phyloP scores from a whole-genome alignment of 2,797 vertebrate species.

The Eulemur rubriventer region DNA sequence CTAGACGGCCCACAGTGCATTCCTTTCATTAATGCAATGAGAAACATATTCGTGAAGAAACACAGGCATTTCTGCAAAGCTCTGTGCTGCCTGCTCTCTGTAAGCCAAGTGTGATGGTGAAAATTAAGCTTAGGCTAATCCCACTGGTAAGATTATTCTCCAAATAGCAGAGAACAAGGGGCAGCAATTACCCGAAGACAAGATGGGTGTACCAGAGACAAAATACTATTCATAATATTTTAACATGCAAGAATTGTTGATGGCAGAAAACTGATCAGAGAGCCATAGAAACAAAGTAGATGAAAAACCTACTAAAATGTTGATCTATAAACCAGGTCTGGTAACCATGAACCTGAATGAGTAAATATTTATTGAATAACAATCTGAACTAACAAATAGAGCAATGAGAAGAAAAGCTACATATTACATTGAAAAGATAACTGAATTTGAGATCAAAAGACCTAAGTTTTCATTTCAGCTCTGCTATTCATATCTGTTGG shows the following conservation, averaged over 20 bases:
- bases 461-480: background rate
- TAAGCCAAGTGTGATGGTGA: background rate
- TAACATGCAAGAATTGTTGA: background rate
- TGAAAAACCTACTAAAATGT: background rate
- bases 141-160: background rate
- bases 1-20: accelerated
- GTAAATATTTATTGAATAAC: background rate
- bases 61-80: background rate
- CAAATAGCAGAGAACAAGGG: background rate
- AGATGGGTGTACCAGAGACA: background rate
- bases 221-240: background rate
- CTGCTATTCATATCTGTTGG: background rate
- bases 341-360: background rate
- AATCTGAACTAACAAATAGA: background rate
- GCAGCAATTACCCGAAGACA: background rate
- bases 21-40: background rate
- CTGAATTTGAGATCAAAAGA: background rate
- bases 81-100: background rate
- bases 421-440: background rate
- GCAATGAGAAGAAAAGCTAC: background rate
- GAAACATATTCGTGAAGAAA: background rate
- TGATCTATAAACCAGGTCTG: background rate
- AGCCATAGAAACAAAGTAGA: background rate
- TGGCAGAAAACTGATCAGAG: background rate
- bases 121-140: background rate